Conservation (phyloP, 2,888 invertebrate genomes). For the Polietes domitor region DNA sequence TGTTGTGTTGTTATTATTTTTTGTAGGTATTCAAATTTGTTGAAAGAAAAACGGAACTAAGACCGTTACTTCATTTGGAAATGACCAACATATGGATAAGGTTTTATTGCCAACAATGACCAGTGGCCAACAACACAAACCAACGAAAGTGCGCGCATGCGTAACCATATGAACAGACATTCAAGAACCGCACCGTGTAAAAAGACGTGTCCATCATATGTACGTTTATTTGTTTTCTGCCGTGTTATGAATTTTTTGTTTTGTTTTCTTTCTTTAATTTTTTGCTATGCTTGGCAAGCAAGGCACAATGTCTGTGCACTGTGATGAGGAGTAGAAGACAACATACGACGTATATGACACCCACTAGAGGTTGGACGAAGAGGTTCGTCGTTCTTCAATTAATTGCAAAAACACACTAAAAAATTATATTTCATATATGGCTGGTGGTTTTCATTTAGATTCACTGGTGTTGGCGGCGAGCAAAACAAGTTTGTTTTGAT, state of each 20-base stretch:
- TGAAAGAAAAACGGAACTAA: conserved; percentile 59
- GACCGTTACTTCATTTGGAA: conserved; percentile 49
- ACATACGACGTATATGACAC: no score
- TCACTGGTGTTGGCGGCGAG: not conserved
- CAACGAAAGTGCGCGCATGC: conserved; percentile 50
- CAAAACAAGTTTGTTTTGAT: not conserved
- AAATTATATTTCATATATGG: not conserved
- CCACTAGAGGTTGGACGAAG: conserved; percentile 15
- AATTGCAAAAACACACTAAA: conserved; percentile 35
- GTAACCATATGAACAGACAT: conserved; percentile 44
- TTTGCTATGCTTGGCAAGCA: conserved; percentile 34
- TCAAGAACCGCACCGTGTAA: not conserved
- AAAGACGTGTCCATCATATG: conserved; percentile 23
- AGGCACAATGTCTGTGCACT: not conserved
- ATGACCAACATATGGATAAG: conserved; percentile 30
- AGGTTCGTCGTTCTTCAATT: conserved; percentile 27
- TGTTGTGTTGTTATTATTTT: conserved; percentile 11
- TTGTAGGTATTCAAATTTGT: conserved; percentile 24
- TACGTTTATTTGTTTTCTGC: not conserved
- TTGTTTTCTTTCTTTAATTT: not conserved
- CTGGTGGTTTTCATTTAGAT: conserved; percentile 2
- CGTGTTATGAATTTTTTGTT: not conserved
- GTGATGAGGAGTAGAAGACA: not conserved
- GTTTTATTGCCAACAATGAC: conserved; percentile 34
- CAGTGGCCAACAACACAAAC: not conserved